A percentile compares a stretch with the other conserved stretches of the same genome.
Conservation (phyloP, 2,888 invertebrate genomes). For the Linnaemya vulpina region DNA sequence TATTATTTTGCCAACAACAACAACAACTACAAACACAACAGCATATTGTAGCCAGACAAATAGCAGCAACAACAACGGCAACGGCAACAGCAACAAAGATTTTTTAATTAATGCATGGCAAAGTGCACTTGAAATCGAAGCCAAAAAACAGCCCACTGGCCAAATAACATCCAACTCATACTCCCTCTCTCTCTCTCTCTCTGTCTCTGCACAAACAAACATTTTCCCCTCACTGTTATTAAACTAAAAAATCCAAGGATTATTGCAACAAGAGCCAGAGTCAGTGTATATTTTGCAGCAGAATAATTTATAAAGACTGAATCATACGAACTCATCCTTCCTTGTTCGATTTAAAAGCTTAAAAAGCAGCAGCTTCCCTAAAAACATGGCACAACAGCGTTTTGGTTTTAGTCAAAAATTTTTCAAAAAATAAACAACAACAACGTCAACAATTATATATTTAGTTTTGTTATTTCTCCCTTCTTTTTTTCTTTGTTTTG, state of each 20-base stretch:
- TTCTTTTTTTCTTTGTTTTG: constrained; percentile 1
- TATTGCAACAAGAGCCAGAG: constrained; percentile 43
- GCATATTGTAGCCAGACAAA: constrained; percentile 60
- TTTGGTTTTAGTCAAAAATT: constrained; percentile 30
- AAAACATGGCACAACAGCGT: constrained; percentile 2
- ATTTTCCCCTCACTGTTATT: neutral
- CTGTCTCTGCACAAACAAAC: neutral
- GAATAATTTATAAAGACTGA: neutral
- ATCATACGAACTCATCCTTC: constrained; percentile 1
- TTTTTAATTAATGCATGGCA: constrained; percentile 71
- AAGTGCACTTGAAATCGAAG: constrained; percentile 72
- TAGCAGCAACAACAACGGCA: constrained; percentile 25
- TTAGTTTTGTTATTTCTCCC: constrained; percentile 54
- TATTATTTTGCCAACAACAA: constrained; percentile 3
- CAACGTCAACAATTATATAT: neutral
- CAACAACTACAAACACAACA: constrained; percentile 52
- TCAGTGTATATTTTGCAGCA: constrained; percentile 1
- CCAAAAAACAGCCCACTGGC: constrained; percentile 70
- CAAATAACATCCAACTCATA: constrained; percentile 55
- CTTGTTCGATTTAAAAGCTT: constrained; percentile 32
- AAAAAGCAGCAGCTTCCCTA: constrained; percentile 36
- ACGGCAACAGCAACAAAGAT: constrained; percentile 30
- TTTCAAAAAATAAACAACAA: constrained; percentile 46
- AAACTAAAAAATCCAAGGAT: constrained; percentile 42
- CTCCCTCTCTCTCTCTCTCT: neutral